Base-by-base conservation (phyloP, 2,888 invertebrate species). In the Tetragonisca angustula region DNA sequence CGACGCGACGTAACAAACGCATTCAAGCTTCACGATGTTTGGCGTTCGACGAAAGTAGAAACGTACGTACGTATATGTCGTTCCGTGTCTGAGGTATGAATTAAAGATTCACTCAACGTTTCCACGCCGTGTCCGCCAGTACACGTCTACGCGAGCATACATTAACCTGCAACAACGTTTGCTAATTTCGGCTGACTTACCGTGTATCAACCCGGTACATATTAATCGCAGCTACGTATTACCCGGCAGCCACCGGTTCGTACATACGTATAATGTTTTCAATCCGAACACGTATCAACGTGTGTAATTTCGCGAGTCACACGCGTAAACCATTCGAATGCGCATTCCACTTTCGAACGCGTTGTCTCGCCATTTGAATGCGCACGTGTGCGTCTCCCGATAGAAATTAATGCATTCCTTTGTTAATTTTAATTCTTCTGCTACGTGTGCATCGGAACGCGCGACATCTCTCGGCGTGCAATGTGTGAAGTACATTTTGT, bases 81-180 rank as follows among this genome's bases (percentile, higher is more conserved):
- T 9, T 9, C 43, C 43, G 43, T 43, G 43, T 43, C 43, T 43
- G 43, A 43, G 43, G 19, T 19, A 2, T 24, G 36, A 43, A 24
- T 56, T 43, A 59, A 24, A 24, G 13, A 43, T 27, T 27, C 49
- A 59, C 56, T 24, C 21, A 56, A 36, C 36, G n/a, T 59, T 76
- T 61, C 27, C 2, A 61, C 32, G 21, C 21, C 15, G n/a, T 17
- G 21, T 21, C 6, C 13, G 11, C 2, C 24, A 9, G 15, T 49
- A 15, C 27, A 9, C 24, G 21, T 24, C 4, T 43, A 43, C 13
- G 4, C 19, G 19, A 43, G 43, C 43, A 24, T 43, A 21, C 61
- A 49, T 32, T 73, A 73, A 73, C 32, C 21, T 21, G 19, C 32
- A 62, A 62, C n/a, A 62, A 61, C 27, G 61, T 62, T 73, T 50